Conservation (phyloP, 1,140 invertebrate species). For the Propsilocerus akamusi region DNA sequence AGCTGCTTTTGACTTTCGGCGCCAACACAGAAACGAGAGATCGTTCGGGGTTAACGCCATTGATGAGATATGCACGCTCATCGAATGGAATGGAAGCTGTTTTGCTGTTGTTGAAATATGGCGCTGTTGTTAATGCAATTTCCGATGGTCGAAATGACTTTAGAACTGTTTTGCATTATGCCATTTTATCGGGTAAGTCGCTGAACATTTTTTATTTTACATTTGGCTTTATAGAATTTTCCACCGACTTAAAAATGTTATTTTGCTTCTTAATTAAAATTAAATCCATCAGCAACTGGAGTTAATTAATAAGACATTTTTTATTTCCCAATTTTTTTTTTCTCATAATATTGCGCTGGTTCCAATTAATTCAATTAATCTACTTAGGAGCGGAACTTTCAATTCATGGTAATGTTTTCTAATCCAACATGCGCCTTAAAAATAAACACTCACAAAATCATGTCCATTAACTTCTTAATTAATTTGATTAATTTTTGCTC, state of each 20-base stretch:
- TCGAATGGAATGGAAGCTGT: conserved; percentile 62
- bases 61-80: conserved; percentile 72
- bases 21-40: conserved; percentile 73
- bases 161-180: conserved; percentile 70
- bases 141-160: conserved; percentile 62
- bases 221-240: no score
- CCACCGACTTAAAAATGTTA: no score
- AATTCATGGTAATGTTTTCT: conserved; percentile 2
- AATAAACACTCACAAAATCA: not conserved
- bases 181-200: conserved; percentile 47
- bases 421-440: not conserved
- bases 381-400: not conserved
- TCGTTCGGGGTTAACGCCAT: conserved; percentile 60
- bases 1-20: conserved; percentile 63
- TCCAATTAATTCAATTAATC: not conserved
- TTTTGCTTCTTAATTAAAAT: no score
- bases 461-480: not conserved
- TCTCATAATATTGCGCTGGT: not conserved
- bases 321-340: not conserved
- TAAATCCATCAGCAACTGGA: no score
- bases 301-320: no score
- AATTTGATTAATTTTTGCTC: not conserved
- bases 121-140: conserved; percentile 66
- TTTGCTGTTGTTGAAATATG: conserved; percentile 53
- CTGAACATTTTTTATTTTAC: not conserved